Conservation (phyloP, 2,888 invertebrate species). For the Piscicola geometra region DNA sequence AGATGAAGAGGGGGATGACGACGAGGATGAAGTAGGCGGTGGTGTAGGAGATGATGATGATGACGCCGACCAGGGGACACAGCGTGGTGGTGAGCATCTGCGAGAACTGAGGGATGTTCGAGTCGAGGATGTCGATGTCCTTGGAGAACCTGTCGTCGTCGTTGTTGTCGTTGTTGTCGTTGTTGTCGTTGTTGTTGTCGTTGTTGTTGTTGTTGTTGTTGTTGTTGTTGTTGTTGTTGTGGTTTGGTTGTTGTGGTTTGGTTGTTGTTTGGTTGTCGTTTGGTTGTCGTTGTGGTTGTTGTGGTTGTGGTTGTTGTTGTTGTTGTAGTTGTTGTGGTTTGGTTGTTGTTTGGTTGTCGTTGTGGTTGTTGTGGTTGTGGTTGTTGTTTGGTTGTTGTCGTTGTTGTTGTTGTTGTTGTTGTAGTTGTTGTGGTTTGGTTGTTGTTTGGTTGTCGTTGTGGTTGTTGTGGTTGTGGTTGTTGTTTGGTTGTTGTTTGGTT, state of each 20-base stretch:
- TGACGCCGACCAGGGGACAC: slow-evolving; percentile 47
- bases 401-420: too few species aligned
- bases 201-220: neutral
- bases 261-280: neutral
- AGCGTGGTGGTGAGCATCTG: slow-evolving; percentile 41
- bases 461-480: too few species aligned
- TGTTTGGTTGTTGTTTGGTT: too few species aligned
- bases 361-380: too few species aligned
- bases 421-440: too few species aligned
- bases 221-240: neutral
- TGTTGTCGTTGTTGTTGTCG: neutral
- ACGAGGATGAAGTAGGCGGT: slow-evolving; percentile 48
- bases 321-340: neutral
- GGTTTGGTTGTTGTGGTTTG: slow-evolving; percentile 11
- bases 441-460: too few species aligned
- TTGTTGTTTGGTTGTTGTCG: too few species aligned
- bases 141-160: slow-evolving; percentile 39
- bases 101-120: slow-evolving; percentile 41
- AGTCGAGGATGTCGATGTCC: slow-evolving; percentile 43
- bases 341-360: too few species aligned
- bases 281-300: too few species aligned
- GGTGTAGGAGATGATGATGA: slow-evolving; percentile 50
- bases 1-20: slow-evolving; percentile 48
- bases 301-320: neutral
- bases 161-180: neutral